phyloP scores from a whole-genome alignment of 2,797 vertebrate species.

The Periparus ater region DNA sequence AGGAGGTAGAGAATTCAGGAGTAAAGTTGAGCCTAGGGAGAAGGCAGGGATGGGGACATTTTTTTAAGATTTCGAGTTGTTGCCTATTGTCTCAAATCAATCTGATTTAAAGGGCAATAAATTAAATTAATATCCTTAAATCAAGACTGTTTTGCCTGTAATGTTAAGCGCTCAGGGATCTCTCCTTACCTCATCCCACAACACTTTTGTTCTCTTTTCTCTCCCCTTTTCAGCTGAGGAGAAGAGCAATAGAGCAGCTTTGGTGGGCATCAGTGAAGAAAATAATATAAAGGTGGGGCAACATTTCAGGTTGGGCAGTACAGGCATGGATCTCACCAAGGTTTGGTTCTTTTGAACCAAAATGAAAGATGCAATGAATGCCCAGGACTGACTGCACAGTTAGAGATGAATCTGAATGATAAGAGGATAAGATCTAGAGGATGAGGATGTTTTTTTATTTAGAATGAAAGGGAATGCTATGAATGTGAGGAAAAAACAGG shows the following conservation, averaged over 20 bases:
- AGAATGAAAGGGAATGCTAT: slow-evolving; percentile 8
- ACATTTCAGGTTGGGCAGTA: not conserved
- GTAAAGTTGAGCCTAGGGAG: not conserved
- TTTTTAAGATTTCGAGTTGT: not conserved
- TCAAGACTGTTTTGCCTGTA: not conserved
- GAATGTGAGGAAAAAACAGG: not conserved
- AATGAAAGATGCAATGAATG: not conserved
- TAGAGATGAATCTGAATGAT: not conserved
- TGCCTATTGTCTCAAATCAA: not conserved
- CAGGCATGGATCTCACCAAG: not conserved
- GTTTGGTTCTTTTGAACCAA: not conserved
- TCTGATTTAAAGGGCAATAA: not conserved
- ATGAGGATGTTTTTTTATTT: not conserved
- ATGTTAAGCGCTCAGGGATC: not conserved
- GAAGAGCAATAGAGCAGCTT: not conserved
- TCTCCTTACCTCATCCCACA: not conserved
- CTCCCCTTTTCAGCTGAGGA: not conserved
- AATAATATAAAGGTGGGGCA: not conserved
- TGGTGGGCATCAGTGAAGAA: not conserved
- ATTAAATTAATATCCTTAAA: not conserved
- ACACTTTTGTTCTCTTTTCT: not conserved
- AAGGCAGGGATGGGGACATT: not conserved
- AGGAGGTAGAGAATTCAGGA: not conserved
- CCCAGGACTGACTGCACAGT: not conserved
- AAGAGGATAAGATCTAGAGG: not conserved